Conservation (phyloP, 2,113 vertebrate genomes). For the Grammomys dolichurus region DNA sequence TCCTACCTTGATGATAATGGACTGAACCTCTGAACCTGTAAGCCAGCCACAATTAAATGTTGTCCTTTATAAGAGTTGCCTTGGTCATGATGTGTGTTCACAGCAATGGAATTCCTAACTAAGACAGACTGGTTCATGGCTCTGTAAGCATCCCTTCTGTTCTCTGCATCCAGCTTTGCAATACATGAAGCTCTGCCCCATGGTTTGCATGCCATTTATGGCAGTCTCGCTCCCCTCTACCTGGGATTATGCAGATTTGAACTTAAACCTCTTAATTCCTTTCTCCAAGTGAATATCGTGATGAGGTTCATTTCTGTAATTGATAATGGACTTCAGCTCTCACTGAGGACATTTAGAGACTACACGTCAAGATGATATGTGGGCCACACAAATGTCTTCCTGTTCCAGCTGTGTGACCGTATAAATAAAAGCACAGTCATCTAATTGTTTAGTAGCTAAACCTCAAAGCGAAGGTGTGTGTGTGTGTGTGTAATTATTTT, state of each 20-base stretch:
- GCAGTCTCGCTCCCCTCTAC: not conserved
- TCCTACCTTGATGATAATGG: no score
- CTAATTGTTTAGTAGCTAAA: constrained; percentile 33
- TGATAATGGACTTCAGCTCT: constrained; percentile 71
- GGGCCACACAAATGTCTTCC: not conserved
- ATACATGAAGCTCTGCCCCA: not conserved
- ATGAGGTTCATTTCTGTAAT: constrained; percentile 64
- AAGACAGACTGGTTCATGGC: not conserved
- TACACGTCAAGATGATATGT: constrained; percentile 36
- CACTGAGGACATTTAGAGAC: constrained; percentile 57
- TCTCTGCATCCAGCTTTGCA: not conserved
- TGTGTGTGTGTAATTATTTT: constrained; percentile 59
- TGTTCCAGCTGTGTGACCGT: not conserved
- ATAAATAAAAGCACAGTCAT: constrained; percentile 62
- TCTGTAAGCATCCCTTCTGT: not conserved
- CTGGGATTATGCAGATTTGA: constrained; percentile 73
- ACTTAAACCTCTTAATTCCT: constrained; percentile 74
- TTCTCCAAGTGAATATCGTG: constrained; percentile 45
- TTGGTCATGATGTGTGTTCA: no score
- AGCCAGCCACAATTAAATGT: no score
- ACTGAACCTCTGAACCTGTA: no score
- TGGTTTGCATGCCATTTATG: constrained; percentile 22
- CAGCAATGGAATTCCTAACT: no score
- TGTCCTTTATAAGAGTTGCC: no score
- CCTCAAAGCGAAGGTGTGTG: constrained; percentile 49